Conservation (phyloP, 2,113 vertebrate species). For the Pluvianellus socialis region DNA sequence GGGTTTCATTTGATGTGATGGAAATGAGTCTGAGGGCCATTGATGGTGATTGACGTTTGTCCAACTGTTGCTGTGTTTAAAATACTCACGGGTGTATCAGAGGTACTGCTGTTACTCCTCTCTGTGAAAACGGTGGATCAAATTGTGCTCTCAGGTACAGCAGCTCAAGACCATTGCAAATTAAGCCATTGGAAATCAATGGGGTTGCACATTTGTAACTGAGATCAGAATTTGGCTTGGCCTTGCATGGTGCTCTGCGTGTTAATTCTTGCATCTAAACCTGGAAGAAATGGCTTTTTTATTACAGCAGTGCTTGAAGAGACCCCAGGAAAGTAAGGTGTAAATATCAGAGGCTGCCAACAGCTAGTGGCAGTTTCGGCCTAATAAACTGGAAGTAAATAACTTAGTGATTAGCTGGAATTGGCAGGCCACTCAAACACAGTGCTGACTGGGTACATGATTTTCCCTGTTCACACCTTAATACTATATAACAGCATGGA, state of each 20-base stretch:
- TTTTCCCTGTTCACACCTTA: constrained; percentile 32
- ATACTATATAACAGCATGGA: background rate
- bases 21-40: background rate
- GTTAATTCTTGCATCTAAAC: constrained; percentile 61
- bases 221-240: constrained; percentile 61
- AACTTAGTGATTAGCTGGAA: constrained; percentile 65
- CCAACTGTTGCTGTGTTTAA: background rate
- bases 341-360: constrained; percentile 73
- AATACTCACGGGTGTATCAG: background rate
- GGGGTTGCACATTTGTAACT: constrained; percentile 23
- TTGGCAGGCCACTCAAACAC: constrained; percentile 72
- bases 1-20: background rate
- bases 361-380: constrained; percentile 76
- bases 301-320: constrained; percentile 69
- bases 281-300: constrained; percentile 59
- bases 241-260: background rate
- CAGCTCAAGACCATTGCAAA: constrained; percentile 50
- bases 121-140: constrained; percentile 3
- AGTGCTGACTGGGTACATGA: background rate
- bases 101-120: background rate
- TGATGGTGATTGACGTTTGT: constrained; percentile 8
- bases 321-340: constrained; percentile 75
- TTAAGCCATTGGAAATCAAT: constrained; percentile 57
- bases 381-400: constrained; percentile 83
- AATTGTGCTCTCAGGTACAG: constrained; percentile 53